Conservation (phyloP, 1,140 invertebrate genomes). For the Aphidius ervi region DNA sequence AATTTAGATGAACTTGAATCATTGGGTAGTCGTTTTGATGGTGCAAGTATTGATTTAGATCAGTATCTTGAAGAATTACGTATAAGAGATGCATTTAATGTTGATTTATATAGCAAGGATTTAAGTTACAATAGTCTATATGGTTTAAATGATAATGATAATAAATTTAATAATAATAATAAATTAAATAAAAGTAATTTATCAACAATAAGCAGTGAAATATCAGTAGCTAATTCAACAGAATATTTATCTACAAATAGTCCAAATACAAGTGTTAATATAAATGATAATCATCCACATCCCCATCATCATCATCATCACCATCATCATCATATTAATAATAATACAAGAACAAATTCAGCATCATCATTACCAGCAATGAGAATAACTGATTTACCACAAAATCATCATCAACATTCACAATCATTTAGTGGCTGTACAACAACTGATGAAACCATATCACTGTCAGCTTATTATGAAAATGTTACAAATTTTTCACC, state of each 20-base stretch:
- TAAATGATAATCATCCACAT: too few relatives aligned
- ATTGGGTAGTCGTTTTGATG: slow-evolving; percentile 57
- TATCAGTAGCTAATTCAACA: too few relatives aligned
- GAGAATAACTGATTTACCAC: slow-evolving; percentile 43
- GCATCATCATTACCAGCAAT: slow-evolving; percentile 48
- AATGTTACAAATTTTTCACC: slow-evolving; percentile 44
- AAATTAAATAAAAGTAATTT: too few relatives aligned
- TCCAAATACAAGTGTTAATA: too few relatives aligned
- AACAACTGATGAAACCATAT: slow-evolving; percentile 40
- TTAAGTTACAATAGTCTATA: slow-evolving; percentile 45
- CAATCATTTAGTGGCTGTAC: slow-evolving; percentile 43
- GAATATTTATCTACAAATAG: too few relatives aligned
- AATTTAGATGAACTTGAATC: slow-evolving; percentile 59
- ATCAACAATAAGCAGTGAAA: too few relatives aligned
- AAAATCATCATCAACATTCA: slow-evolving; percentile 41
- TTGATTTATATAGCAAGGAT: slow-evolving; percentile 45
- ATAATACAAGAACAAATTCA: slow-evolving; percentile 40
- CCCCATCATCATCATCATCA: slow-evolving; percentile 22
- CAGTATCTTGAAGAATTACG: slow-evolving; percentile 63
- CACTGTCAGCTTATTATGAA: slow-evolving; percentile 46
- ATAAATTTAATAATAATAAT: too few relatives aligned
- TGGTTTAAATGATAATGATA: slow-evolving; percentile 35
- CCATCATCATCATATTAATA: slow-evolving; percentile 30
- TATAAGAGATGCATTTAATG: slow-evolving; percentile 49
- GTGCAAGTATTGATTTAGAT: slow-evolving; percentile 60